Evolutionary conservation across 2,797 vertebrate species (phyloP).

Genomic region (Acanthornis magna): DNA sequence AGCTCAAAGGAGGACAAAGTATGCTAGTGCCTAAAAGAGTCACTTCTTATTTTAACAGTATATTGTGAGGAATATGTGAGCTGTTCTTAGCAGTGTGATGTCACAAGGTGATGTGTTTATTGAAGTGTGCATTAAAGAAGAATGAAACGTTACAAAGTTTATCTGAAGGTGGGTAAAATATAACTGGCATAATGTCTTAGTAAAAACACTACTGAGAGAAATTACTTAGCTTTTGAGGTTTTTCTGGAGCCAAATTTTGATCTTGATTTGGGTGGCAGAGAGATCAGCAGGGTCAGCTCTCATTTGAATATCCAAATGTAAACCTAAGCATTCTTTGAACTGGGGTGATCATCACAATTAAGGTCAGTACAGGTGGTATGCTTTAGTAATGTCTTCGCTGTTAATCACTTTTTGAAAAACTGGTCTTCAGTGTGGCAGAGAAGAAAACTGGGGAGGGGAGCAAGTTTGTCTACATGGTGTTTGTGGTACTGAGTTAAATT

Average conservation of each 20-base stretch:
- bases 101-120: background rate
- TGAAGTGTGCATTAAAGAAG: background rate
- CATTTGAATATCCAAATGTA: background rate
- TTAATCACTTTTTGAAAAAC: background rate
- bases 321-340: background rate
- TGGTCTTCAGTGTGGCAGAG: background rate
- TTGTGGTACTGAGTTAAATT: background rate
- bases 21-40: background rate
- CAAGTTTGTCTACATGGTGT: background rate
- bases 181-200: background rate
- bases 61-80: background rate
- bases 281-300: background rate
- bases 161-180: background rate
- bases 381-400: background rate
- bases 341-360: background rate
- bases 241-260: background rate
- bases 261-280: background rate
- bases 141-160: background rate
- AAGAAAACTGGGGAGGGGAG: background rate
- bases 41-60: background rate
- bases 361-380: background rate
- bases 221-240: background rate
- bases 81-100: background rate
- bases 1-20: background rate
- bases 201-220: background rate